phyloP scores from a whole-genome alignment of 2,888 invertebrate genomes.

The Stenolophus ochropezus region DNA sequence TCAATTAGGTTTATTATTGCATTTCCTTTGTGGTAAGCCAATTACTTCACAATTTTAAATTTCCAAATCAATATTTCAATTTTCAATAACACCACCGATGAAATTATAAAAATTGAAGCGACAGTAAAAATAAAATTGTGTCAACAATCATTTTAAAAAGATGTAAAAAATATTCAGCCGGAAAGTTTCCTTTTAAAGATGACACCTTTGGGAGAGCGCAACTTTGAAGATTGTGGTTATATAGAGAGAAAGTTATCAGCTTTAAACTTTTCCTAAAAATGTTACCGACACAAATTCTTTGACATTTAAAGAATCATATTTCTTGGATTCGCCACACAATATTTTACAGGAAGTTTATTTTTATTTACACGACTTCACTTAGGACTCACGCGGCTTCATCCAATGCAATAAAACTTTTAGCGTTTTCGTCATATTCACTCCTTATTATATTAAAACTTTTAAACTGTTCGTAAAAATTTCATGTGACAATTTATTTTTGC shows the following conservation, averaged over 20 bases:
- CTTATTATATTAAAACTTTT: too few species aligned
- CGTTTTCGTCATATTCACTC: not conserved
- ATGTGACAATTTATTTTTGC: too few species aligned
- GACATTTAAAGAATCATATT: constrained; percentile 23
- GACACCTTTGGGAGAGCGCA: constrained; percentile 18
- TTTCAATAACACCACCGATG: constrained; percentile 8
- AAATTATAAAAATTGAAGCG: constrained; percentile 25
- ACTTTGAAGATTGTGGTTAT: constrained; percentile 30
- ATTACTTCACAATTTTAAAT: constrained; percentile 16
- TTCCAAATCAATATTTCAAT: constrained; percentile 4
- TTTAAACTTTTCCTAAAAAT: constrained; percentile 33
- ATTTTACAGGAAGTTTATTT: not conserved
- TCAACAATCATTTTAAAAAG: constrained; percentile 37
- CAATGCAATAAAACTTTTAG: not conserved
- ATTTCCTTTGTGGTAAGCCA: constrained; percentile 26
- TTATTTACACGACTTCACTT: not conserved
- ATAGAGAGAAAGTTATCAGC: constrained; percentile 35
- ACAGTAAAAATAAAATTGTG: constrained; percentile 20
- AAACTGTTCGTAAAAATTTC: too few species aligned
- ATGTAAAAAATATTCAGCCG: constrained; percentile 29
- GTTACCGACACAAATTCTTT: constrained; percentile 10
- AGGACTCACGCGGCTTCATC: not conserved
- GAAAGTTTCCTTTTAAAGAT: constrained; percentile 37
- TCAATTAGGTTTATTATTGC: constrained; percentile 9
- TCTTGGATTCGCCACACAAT: not conserved